Conservation (phyloP, 2,888 invertebrate species). For the Drosophila helvetica region DNA sequence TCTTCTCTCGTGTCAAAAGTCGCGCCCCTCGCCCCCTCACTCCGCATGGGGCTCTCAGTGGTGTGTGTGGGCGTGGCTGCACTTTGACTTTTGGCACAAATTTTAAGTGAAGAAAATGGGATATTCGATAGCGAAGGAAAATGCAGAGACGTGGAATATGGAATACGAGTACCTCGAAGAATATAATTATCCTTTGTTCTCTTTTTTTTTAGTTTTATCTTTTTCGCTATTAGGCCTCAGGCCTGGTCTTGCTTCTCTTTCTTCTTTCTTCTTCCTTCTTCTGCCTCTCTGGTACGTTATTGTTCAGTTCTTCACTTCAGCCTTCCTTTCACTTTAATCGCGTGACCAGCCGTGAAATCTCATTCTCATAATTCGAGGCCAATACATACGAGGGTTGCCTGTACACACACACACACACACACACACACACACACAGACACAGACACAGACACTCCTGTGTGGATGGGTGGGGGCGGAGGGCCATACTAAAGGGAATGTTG, state of each 20-base stretch:
- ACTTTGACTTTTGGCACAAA: neutral
- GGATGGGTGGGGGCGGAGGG: constrained; percentile 33
- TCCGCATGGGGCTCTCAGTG: no score
- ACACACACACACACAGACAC: constrained; percentile 16
- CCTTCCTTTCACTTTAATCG: constrained; percentile 57
- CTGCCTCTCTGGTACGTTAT: neutral
- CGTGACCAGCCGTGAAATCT: constrained; percentile 64
- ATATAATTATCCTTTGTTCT: no score
- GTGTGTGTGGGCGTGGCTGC: neutral
- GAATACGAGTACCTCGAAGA: no score
- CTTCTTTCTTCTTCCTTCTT: no score
- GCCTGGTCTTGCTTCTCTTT: no score
- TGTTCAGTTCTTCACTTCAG: constrained; percentile 1
- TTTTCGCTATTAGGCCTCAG: no score
- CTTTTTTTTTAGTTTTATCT: no score
- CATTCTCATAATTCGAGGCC: constrained; percentile 67
- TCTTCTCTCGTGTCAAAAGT: neutral
- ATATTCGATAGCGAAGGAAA: no score
- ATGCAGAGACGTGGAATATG: no score
- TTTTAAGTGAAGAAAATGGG: no score
- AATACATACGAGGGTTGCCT: neutral
- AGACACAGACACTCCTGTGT: constrained; percentile 28
- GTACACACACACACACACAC: constrained; percentile 19
- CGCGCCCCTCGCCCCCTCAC: no score
- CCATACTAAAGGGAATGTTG: constrained; percentile 26